These are phyloP conservation scores for Callinectes sapidus DNA, from an alignment of 2,888 invertebrate genomes.

Conservation along the genomic window DNA sequence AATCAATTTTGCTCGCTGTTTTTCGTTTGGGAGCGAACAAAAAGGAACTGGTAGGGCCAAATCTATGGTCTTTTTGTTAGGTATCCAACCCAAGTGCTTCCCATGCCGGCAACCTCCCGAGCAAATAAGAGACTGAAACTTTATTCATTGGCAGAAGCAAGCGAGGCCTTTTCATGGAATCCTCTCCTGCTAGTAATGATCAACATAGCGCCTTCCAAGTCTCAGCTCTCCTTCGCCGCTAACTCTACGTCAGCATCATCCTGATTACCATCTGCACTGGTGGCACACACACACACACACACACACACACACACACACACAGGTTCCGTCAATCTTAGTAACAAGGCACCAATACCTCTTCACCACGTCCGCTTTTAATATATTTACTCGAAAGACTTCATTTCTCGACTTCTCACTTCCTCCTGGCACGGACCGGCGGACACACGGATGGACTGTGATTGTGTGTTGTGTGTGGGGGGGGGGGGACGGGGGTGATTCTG, in stretches of 20 bases:
- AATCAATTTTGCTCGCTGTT: no score
- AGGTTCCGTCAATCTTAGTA: constrained; percentile 10
- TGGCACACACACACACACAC: not conserved
- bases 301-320: not conserved
- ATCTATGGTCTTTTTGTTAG: no score
- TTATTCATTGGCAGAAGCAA: not conserved
- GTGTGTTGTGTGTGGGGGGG: constrained; percentile 34
- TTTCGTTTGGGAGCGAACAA: no score
- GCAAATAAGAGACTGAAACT: no score
- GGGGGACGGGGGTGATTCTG: not conserved
- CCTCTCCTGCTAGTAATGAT: not conserved
- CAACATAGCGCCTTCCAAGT: not conserved
- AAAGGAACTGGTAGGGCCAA: no score
- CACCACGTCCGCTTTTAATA: not conserved
- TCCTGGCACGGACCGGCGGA: not conserved
- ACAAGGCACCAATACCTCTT: not conserved
- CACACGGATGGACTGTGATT: not conserved
- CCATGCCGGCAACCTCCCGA: no score
- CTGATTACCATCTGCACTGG: not conserved
- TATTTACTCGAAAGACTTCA: not conserved
- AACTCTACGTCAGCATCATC: not conserved
- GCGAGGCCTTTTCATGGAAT: not conserved
- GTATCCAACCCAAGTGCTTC: no score
- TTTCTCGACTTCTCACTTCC: not conserved
- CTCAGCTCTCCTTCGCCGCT: not conserved